These are phyloP conservation scores for Dreissena polymorpha DNA, from an alignment of 1,140 invertebrate genomes.

Conservation along the genomic window DNA sequence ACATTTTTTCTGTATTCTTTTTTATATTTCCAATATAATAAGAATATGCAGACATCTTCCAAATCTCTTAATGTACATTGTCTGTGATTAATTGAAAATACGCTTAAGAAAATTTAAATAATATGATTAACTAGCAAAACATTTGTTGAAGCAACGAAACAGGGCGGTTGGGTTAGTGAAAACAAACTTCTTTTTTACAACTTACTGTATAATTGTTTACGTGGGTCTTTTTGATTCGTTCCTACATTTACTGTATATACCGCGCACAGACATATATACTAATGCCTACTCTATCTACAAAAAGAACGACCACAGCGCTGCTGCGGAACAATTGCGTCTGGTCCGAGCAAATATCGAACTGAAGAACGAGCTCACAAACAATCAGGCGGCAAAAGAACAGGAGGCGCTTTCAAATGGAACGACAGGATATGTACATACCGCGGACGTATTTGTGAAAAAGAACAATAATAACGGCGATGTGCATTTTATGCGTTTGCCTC, in stretches of 20 bases:
- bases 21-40: too few relatives aligned
- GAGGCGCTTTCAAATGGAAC: conserved; percentile 25
- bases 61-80: too few relatives aligned
- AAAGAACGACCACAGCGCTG: conserved; percentile 8
- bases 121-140: conserved; percentile 5
- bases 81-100: neutral
- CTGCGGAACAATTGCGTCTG: conserved; percentile 18
- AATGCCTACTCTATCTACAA: neutral
- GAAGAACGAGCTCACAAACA: neutral
- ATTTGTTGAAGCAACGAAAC: too few relatives aligned
- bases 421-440: neutral
- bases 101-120: neutral
- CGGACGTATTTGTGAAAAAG: neutral
- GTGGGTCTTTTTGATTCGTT: neutral
- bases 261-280: neutral
- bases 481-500: conserved; percentile 19
- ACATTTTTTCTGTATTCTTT: too few relatives aligned
- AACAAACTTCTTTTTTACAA: neutral
- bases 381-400: neutral
- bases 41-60: too few relatives aligned
- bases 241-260: neutral
- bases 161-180: neutral
- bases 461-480: conserved; percentile 39
- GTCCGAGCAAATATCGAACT: conserved; percentile 23
- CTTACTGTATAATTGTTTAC: neutral